These are phyloP conservation scores for Eilema caniola DNA, from an alignment of 2,888 invertebrate species.

Conservation along the genomic window DNA sequence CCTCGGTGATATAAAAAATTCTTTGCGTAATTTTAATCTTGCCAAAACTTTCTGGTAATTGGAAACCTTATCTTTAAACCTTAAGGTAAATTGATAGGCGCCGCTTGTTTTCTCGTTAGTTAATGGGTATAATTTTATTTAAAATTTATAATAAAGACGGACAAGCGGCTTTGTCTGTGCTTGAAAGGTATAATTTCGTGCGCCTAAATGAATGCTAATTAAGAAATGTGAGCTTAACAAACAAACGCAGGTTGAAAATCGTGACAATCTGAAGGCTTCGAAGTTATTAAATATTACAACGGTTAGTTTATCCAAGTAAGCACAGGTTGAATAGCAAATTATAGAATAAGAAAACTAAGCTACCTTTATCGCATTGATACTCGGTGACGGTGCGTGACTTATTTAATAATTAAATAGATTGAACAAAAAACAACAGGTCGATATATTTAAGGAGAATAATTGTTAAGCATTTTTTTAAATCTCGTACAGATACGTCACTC, in stretches of 20 bases:
- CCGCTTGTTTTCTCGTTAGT: constrained; percentile 75
- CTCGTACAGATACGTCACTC: too few species aligned
- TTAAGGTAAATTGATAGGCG: constrained; percentile 70
- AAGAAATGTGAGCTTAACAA: constrained; percentile 75
- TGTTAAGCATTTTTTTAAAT: too few species aligned
- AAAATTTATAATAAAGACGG: constrained; percentile 83
- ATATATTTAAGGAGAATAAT: too few species aligned
- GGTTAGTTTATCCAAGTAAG: constrained; percentile 22
- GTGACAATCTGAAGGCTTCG: constrained; percentile 63
- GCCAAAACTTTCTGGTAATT: constrained; percentile 63
- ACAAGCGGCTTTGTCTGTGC: constrained; percentile 79
- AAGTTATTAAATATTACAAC: constrained; percentile 52
- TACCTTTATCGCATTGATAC: constrained; percentile 12
- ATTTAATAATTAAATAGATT: constrained; percentile 35
- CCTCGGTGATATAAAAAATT: too few species aligned
- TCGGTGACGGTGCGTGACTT: constrained; percentile 22
- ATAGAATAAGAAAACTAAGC: constrained; percentile 13
- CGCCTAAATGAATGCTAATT: constrained; percentile 77
- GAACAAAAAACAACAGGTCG: constrained; percentile 15
- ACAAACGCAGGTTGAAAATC: constrained; percentile 66
- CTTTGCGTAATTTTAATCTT: constrained; percentile 39
- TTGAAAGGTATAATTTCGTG: constrained; percentile 79
- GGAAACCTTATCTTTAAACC: constrained; percentile 67
- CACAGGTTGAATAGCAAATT: constrained; percentile 4
- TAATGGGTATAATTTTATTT: constrained; percentile 79